Evolutionary conservation across 2,113 vertebrate genomes (phyloP).

Genomic region (Chaetodon trifascialis): DNA sequence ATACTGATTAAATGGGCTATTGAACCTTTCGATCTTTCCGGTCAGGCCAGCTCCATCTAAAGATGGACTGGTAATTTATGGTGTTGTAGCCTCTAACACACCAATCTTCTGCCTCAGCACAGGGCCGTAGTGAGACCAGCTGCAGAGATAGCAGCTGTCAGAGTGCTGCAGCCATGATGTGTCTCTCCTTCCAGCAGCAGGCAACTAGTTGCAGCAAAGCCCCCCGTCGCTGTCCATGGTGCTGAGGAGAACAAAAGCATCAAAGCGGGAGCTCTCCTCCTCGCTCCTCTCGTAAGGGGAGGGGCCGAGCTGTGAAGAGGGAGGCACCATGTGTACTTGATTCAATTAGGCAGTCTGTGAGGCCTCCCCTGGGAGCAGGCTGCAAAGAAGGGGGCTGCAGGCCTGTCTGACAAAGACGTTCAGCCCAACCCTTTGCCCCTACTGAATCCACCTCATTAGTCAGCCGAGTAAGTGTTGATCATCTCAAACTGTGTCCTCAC

Average conservation of each 20-base stretch:
- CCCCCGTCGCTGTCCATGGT: conserved; percentile 79
- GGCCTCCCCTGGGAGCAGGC: conserved; percentile 85
- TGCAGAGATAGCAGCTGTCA: conserved; percentile 16
- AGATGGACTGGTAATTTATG: conserved; percentile 19
- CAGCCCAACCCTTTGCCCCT: conserved; percentile 66
- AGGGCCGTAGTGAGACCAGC: conserved; percentile 10
- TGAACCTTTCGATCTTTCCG: conserved; percentile 44
- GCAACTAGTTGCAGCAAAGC: conserved; percentile 81
- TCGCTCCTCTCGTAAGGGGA: conserved; percentile 54
- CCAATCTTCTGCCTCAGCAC: conserved; percentile 15
- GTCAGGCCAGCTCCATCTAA: not conserved
- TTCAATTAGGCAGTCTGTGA: conserved; percentile 93
- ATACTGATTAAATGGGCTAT: conserved; percentile 42
- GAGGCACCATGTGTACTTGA: conserved; percentile 85
- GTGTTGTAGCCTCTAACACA: conserved; percentile 11
- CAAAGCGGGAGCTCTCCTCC: conserved; percentile 72
- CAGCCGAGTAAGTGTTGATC: conserved; percentile 82
- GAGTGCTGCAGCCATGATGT: conserved; percentile 28
- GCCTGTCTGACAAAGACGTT: conserved; percentile 91
- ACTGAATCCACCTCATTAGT: conserved; percentile 85
- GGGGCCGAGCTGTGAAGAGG: conserved; percentile 71
- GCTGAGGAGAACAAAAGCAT: conserved; percentile 78
- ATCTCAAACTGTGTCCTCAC: conserved; percentile 64
- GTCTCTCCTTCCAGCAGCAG: conserved; percentile 64
- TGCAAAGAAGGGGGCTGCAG: conserved; percentile 69